Base-by-base conservation (phyloP, 2,888 invertebrate genomes). In the Parascotia fuliginaria region DNA sequence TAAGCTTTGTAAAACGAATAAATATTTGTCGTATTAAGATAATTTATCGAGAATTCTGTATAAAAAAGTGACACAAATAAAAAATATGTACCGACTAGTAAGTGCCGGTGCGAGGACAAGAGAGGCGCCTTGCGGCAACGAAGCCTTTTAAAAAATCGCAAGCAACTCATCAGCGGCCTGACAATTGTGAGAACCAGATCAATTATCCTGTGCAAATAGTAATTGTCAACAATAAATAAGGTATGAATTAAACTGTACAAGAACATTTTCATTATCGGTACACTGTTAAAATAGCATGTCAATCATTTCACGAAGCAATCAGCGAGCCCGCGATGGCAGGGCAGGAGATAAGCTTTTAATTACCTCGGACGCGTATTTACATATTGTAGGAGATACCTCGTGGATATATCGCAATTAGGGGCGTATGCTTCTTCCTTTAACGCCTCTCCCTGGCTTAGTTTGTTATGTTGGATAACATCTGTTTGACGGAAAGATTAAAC, bases 101-200 rank as follows among this genome's bases (percentile, higher is more conserved):
- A 79, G 77, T 66, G 70, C 74, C 75, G 53, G 62, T 70, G 77
- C 72, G 75, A 71, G 71, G 72, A 60, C 51, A 53, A 65, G 66
- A 67, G 65, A 78, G 81, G 82, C 81, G 85, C 82, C 82, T 79
- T 65, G 60, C 70, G 63, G 75, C 79, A 67, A 65, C 64, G 69
- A 75, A 60, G 67, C 70, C 70, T 79, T 81, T 80, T 82, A 87
- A 89, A 85, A 90, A 90, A 83, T 86, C 70, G 79, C 85, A 74
- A 81, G 77, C 85, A 72, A 78, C 87, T 88, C 87, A 79, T 89
- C 89, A 84, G 73, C 69, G 60, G 57, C 49, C 81, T 88, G 91
- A 91, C 89, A 87, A 89, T 91, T 90, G 92, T 91, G 92, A 89
- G 92, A 92, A 91, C 89, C 74, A 84, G 86, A 87, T 91, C 90